Evolutionary conservation across 2,888 invertebrate genomes (phyloP), one percentile per base, ranked within the genome.

Genomic region (Mystacides longicornis): DNA sequence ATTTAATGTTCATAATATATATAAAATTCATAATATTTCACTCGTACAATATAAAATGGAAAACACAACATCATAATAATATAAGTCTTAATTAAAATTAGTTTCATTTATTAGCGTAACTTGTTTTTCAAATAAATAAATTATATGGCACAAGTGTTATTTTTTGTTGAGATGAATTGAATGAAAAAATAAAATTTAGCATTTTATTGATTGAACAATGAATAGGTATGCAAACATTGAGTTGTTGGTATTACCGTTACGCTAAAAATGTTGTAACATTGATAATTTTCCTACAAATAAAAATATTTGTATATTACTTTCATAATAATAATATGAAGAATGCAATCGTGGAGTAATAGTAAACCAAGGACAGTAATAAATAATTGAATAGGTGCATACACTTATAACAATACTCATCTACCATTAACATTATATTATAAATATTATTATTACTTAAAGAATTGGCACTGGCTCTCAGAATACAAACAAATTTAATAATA

Each of bases 311-410:
- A n/a, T n/a, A n/a, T n/a, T n/a, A n/a, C n/a, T n/a, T n/a, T n/a
- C n/a, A n/a, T n/a, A n/a, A n/a, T n/a, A n/a, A n/a, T n/a, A n/a
- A n/a, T n/a, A n/a, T n/a, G n/a, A n/a, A n/a, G n/a, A n/a, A n/a
- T n/a, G n/a, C n/a, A n/a, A n/a, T n/a, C n/a, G n/a, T n/a, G n/a
- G n/a, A n/a, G n/a, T n/a, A n/a, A n/a, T n/a, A n/a, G n/a, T n/a
- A n/a, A n/a, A n/a, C n/a, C n/a, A 56, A 57, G 4, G 37, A 37
- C 53, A 60, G 52, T 54, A 37, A 59, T 60, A 59, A 59, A 59
- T 61, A 61, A 61, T 61, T 59, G 61, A 61, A 76, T 77, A 77
- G 77, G 78, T 78, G 78, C 77, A 77, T 75, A 77, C 77, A 79
- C 78, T 78, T 78, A 37, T 37, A 7, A 37, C 16, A 37, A 37